Percentiles rank a stretch among this genome's conserved stretches.
Conservation (phyloP, 92 coral and sea anemone species). For the Paramuricea clavata region DNA sequence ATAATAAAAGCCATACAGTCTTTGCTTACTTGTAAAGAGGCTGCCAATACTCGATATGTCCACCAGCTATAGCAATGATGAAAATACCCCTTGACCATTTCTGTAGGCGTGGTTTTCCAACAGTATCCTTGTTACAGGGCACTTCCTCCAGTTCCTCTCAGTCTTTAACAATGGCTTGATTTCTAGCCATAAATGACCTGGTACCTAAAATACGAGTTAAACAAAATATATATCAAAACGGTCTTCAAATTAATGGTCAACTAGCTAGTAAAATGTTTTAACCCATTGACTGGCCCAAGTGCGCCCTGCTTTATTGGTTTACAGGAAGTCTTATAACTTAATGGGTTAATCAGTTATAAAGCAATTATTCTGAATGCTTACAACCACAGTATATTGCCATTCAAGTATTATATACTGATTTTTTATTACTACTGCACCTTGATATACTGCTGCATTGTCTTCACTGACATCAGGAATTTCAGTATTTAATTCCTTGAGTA, state of each 20-base stretch:
- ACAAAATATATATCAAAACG: background rate
- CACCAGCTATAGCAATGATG: slow-evolving; percentile 61
- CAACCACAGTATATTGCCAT: background rate
- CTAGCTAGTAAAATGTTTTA: slow-evolving; percentile 1
- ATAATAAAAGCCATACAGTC: too few species aligned
- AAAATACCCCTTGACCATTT: slow-evolving; percentile 70
- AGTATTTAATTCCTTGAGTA: slow-evolving; percentile 10
- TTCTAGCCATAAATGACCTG: slow-evolving; percentile 38
- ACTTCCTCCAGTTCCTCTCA: slow-evolving; percentile 17
- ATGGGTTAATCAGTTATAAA: background rate
- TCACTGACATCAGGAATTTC: background rate
- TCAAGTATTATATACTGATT: too few species aligned
- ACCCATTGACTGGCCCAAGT: background rate
- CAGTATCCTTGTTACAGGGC: slow-evolving; percentile 60
- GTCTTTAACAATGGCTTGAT: slow-evolving; percentile 38
- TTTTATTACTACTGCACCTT: slow-evolving; percentile 42
- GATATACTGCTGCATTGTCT: too few species aligned
- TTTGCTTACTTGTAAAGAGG: slow-evolving; percentile 55
- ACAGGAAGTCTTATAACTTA: background rate
- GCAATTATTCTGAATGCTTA: background rate
- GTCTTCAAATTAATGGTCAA: background rate
- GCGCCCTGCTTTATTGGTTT: background rate
- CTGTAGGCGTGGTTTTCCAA: slow-evolving; percentile 49
- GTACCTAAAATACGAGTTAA: slow-evolving; percentile 43
- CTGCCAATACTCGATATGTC: slow-evolving; percentile 74